phyloP scores from a whole-genome alignment of 2,888 invertebrate genomes.

The Conus canariensis region DNA sequence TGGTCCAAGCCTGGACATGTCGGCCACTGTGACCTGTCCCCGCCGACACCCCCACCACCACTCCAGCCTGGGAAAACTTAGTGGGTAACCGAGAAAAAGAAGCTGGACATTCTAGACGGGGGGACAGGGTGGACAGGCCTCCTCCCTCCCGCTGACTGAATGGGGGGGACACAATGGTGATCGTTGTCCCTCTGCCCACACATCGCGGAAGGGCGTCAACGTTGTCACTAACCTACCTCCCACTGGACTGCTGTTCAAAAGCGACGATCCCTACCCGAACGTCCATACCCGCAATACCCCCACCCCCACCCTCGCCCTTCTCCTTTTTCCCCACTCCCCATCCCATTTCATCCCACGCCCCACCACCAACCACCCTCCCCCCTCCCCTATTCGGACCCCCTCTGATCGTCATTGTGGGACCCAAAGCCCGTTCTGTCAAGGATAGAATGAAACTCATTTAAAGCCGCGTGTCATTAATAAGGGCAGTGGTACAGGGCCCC shows the following conservation, averaged over 20 bases:
- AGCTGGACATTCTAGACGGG: background rate
- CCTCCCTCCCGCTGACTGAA: background rate
- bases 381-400: background rate
- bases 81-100: background rate
- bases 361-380: background rate
- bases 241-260: background rate
- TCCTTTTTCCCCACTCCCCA: too few relatives aligned
- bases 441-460: background rate
- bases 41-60: background rate
- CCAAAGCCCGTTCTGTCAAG: background rate
- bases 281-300: background rate
- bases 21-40: background rate
- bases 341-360: background rate
- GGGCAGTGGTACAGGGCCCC: background rate
- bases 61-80: too few relatives aligned
- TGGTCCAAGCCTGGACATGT: conserved; percentile 6
- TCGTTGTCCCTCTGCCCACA: background rate
- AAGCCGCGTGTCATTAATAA: conserved; percentile 1
- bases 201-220: background rate
- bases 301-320: background rate
- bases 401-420: background rate
- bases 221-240: conserved; percentile 2
- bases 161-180: background rate
- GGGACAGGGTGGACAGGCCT: background rate
- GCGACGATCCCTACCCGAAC: background rate